Evolutionary conservation across 2,888 invertebrate species (phyloP), one percentile per base, ranked within the genome.

Genomic region (Mechanitis mazaeus): DNA sequence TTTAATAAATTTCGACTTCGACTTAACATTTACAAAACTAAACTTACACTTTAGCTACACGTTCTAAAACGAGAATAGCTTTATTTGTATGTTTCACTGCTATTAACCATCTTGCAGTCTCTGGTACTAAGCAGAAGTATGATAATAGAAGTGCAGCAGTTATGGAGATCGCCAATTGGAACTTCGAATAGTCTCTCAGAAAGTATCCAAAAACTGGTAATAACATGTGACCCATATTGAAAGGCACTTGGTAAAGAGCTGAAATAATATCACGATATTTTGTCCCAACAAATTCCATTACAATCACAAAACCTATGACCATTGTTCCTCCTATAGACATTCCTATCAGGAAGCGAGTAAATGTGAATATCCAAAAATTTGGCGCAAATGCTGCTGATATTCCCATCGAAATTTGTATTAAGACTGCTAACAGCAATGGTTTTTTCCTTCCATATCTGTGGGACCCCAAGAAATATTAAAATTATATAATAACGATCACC

Each of bases 291-390:
- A 93, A 90, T 76, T 94, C 94, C 94, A 94, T 94, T 3, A 93
- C 81, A 11, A 94, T 87, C 3, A 91, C 90, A 59, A 90, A 91
- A 20, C 87, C 84, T 12, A 75, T 81, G 45, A 95, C 94, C 95
- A 96, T 96, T 0, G 94, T 94, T 20, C 96, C 96, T 55, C 95
- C 96, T 1, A 95, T 94, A 1, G 95, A 94, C 69, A 93, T 82
- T 2, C 95, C 95, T 7, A 93, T 91, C 9, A 95, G 73, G 74
- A 96, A 94, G 65, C 96, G 75, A 58, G 94, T 83, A 0, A 94
- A 69, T 20, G 95, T 91, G 74, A 95, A 95, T 1, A 79, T 71
- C 89, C 88, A 88, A 63, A 73, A 91, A 57, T 92, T 92, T 0
- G 94, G 93, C 1, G 93, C 91, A 63, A 93, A 88, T 0, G 95